Evolutionary conservation across 2,888 invertebrate genomes (phyloP).

Genomic region (Eudasyphora cyanicolor): DNA sequence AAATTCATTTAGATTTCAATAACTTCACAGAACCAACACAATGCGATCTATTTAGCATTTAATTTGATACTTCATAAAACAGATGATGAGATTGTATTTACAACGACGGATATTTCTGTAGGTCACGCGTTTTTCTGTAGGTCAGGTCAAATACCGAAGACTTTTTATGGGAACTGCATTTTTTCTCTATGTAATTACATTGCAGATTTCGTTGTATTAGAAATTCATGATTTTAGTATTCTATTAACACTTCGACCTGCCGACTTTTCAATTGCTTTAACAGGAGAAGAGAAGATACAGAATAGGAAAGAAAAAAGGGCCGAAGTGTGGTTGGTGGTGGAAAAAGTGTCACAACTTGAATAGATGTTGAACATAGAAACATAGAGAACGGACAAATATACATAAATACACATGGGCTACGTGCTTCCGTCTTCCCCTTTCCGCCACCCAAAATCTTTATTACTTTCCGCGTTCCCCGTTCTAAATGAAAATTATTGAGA

Average conservation of each 20-base stretch:
- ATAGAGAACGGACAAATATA: constrained; percentile 4
- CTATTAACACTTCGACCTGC: constrained; percentile 27
- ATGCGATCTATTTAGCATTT: too few relatives aligned
- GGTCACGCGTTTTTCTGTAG: too few relatives aligned
- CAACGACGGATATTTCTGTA: too few relatives aligned
- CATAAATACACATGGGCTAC: constrained; percentile 31
- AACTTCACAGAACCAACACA: too few relatives aligned
- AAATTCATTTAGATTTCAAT: too few relatives aligned
- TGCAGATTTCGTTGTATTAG: constrained; percentile 22
- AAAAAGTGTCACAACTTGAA: constrained; percentile 26
- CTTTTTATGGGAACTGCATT: too few relatives aligned
- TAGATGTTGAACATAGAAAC: constrained; percentile 4
- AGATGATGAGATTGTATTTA: too few relatives aligned
- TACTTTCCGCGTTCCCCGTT: too few relatives aligned
- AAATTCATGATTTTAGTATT: constrained; percentile 22
- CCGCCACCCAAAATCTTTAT: constrained; percentile 16
- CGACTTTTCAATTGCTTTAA: constrained; percentile 17
- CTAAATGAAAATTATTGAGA: not conserved
- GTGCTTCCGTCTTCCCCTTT: constrained; percentile 13
- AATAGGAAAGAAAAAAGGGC: not conserved
- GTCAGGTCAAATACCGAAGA: too few relatives aligned
- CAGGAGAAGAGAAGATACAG: not conserved
- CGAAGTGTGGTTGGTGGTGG: constrained; percentile 35
- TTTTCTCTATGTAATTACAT: not conserved
- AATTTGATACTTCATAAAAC: too few relatives aligned